phyloP scores from a whole-genome alignment of 2,797 vertebrate genomes.

The Acanthornis magna region DNA sequence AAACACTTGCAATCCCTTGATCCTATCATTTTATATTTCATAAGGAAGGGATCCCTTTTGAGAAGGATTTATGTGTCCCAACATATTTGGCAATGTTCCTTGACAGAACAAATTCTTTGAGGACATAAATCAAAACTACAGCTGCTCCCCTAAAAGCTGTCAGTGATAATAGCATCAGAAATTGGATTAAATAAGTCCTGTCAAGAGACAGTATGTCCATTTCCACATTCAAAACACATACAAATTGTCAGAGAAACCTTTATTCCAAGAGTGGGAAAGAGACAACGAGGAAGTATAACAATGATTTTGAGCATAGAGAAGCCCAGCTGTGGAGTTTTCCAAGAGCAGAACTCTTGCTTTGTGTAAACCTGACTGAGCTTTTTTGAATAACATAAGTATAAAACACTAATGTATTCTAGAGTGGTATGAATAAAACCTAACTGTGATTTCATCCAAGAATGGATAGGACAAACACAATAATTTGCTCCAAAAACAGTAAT shows the following conservation, averaged over 20 bases:
- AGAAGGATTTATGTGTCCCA: constrained; percentile 59
- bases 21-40: constrained; percentile 62
- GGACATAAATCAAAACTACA: constrained; percentile 73
- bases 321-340: not conserved
- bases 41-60: constrained; percentile 64
- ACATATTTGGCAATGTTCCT: constrained; percentile 60
- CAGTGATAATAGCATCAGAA: constrained; percentile 71
- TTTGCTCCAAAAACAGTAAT: not conserved
- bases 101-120: constrained; percentile 74
- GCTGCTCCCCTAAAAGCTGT: constrained; percentile 72
- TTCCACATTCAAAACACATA: constrained; percentile 64
- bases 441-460: not conserved
- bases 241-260: not conserved
- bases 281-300: not conserved
- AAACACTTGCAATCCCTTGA: constrained; percentile 55
- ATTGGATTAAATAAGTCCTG: constrained; percentile 64
- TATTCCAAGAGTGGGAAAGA: not conserved
- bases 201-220: constrained; percentile 48
- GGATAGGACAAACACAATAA: not conserved
- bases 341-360: not conserved
- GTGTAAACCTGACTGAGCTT: not conserved
- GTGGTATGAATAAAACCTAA: not conserved
- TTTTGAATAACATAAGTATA: not conserved
- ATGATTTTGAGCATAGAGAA: not conserved
- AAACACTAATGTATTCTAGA: not conserved